These are phyloP conservation scores for Venturia canescens DNA, from an alignment of 1,140 invertebrate genomes.

Conservation along the genomic window DNA sequence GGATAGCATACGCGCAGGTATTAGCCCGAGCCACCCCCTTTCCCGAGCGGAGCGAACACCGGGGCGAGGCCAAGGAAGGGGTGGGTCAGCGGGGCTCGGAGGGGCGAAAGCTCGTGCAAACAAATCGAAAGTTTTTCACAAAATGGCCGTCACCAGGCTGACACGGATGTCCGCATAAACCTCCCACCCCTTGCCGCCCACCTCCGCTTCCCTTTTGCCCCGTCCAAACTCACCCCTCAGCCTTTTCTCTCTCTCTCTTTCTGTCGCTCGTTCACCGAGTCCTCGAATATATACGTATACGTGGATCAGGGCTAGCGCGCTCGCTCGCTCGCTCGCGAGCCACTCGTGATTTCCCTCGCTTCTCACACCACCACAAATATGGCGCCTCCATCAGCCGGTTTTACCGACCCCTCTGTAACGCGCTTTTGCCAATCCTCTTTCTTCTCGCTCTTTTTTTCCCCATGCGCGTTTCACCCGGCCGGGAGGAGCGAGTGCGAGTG, in stretches of 20 bases:
- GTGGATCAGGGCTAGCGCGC: no score
- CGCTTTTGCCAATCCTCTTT: slow-evolving; percentile 62
- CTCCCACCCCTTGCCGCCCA: slow-evolving; percentile 51
- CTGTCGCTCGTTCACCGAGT: slow-evolving; percentile 57
- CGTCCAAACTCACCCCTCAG: slow-evolving; percentile 44
- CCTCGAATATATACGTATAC: slow-evolving; percentile 22
- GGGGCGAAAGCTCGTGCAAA: slow-evolving; percentile 61
- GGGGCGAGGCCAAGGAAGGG: neutral
- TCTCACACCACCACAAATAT: slow-evolving; percentile 76
- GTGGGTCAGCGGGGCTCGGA: neutral
- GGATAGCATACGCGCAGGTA: slow-evolving; percentile 71
- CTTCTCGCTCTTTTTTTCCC: slow-evolving; percentile 24
- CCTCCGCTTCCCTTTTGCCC: slow-evolving; percentile 38
- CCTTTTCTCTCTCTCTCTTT: slow-evolving; percentile 51
- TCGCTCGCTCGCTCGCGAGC: slow-evolving; percentile 64
- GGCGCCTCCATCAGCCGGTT: slow-evolving; percentile 72
- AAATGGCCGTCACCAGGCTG: slow-evolving; percentile 76
- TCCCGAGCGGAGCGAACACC: neutral
- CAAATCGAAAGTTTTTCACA: slow-evolving; percentile 77
- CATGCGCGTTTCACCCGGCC: neutral
- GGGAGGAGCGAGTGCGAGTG: slow-evolving; percentile 29
- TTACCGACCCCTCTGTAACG: slow-evolving; percentile 52
- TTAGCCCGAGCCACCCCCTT: slow-evolving; percentile 60
- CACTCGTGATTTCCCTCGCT: slow-evolving; percentile 75
- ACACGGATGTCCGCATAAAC: slow-evolving; percentile 74